Percentiles rank a stretch among this genome's conserved stretches.
These are phyloP conservation scores for Kryptolebias marmoratus DNA, from an alignment of 2,113 vertebrate species.

Conservation along the genomic window DNA sequence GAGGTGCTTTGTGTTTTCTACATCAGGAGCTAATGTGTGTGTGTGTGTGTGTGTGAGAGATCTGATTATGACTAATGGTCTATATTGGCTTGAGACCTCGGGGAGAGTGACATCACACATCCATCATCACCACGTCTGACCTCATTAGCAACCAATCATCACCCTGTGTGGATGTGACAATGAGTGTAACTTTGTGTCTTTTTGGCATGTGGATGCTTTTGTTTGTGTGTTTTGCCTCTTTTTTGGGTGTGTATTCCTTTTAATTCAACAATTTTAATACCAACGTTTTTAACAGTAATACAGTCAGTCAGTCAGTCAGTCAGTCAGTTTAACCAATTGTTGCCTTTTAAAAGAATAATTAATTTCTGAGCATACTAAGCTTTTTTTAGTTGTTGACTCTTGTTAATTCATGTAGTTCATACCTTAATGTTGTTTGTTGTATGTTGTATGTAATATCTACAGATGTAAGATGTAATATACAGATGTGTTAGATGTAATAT, in stretches of 20 bases:
- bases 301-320: no score
- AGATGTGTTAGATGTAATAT: no score
- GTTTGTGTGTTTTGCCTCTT: background rate
- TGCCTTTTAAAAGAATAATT: no score
- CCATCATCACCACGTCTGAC: constrained; percentile 34
- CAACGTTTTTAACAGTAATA: no score
- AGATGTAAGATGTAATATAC: no score
- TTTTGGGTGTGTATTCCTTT: background rate
- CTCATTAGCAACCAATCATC: constrained; percentile 45
- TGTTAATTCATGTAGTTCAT: no score
- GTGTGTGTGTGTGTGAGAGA: background rate
- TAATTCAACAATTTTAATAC: no score
- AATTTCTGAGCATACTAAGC: no score
- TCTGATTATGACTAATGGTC: constrained; percentile 27
- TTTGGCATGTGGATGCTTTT: background rate
- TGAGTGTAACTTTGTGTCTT: background rate
- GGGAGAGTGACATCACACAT: constrained; percentile 41
- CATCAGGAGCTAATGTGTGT: background rate
- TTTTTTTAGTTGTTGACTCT: no score
- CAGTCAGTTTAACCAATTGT: no score
- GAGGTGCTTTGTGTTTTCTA: constrained; percentile 7
- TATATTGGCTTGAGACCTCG: constrained; percentile 36
- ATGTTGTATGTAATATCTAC: no score
- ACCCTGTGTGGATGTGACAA: constrained; percentile 5
- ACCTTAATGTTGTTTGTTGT: no score